Evolutionary conservation across 2,113 vertebrate species (phyloP).

Genomic region (Vulpes lagopus): DNA sequence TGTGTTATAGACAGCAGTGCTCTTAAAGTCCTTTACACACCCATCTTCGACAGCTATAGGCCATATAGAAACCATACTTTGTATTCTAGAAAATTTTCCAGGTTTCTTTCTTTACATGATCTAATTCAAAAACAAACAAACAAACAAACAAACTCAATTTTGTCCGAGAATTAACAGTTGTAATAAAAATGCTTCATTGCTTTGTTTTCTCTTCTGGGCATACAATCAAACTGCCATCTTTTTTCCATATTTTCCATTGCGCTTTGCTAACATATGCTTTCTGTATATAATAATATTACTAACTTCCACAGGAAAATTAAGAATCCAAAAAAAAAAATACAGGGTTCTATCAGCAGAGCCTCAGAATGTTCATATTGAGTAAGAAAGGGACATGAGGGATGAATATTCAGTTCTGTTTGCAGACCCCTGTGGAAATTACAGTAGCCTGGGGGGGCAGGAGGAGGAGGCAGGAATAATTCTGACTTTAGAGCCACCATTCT

Average conservation of each 20-base stretch:
- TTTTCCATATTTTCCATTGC: not conserved
- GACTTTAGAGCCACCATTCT: not conserved
- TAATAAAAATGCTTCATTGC: slow-evolving; percentile 22
- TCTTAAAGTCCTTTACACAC: not conserved
- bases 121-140: not conserved
- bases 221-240: slow-evolving; percentile 39
- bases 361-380: not conserved
- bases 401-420: not conserved
- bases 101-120: not conserved
- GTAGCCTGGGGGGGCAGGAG: not conserved
- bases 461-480: not conserved
- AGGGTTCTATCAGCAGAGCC: not conserved
- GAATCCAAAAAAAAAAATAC: not conserved
- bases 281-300: not conserved
- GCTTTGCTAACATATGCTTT: not conserved
- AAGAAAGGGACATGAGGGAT: not conserved
- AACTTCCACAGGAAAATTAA: slow-evolving; percentile 12
- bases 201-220: slow-evolving; percentile 53
- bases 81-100: not conserved
- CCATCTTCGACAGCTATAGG: not conserved
- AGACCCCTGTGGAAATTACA: not conserved
- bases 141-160: not conserved
- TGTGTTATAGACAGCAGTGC: not conserved
- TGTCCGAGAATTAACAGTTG: slow-evolving; percentile 49
- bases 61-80: not conserved